Conservation (phyloP, 1,140 invertebrate species). For the Luehdorfia chinensis region DNA sequence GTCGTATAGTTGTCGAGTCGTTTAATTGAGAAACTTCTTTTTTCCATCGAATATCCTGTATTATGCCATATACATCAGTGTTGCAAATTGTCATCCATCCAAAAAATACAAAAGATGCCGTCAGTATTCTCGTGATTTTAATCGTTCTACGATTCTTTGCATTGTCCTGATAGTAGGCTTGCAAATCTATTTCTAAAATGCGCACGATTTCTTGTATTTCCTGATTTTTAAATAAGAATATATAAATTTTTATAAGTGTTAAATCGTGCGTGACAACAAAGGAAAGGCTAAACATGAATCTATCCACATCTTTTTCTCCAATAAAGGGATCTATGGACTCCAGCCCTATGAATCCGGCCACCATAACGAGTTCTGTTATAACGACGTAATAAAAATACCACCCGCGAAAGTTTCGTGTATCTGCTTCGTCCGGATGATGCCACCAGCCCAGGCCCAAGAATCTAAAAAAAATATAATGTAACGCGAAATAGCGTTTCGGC, state of each 20-base stretch:
- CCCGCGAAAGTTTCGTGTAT: slow-evolving; percentile 52
- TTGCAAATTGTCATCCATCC: slow-evolving; percentile 66
- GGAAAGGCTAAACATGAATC: slow-evolving; percentile 70
- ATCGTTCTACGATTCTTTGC: slow-evolving; percentile 40
- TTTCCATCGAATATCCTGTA: slow-evolving; percentile 60
- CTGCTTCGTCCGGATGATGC: slow-evolving; percentile 62
- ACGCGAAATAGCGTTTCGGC: slow-evolving; percentile 47
- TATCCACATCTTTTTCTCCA: slow-evolving; percentile 60
- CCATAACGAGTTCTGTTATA: slow-evolving; percentile 59
- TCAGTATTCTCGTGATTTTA: slow-evolving; percentile 46
- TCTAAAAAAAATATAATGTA: slow-evolving; percentile 52
- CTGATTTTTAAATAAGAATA: slow-evolving; percentile 63
- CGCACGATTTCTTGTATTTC: slow-evolving; percentile 60
- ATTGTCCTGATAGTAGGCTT: slow-evolving; percentile 57
- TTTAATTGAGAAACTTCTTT: slow-evolving; percentile 41
- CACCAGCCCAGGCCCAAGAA: slow-evolving; percentile 65
- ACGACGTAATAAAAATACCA: slow-evolving; percentile 59
- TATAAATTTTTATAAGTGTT: slow-evolving; percentile 59
- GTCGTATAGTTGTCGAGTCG: slow-evolving; percentile 31
- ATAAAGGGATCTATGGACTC: slow-evolving; percentile 68
- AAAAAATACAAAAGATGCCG: slow-evolving; percentile 58
- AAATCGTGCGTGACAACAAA: slow-evolving; percentile 69
- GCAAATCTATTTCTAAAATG: slow-evolving; percentile 51
- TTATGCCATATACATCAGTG: slow-evolving; percentile 56
- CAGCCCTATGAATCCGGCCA: slow-evolving; percentile 58